Evolutionary conservation across 1,140 invertebrate species (phyloP), one percentile per base, ranked within the genome.

Genomic region (Orius laevigatus): DNA sequence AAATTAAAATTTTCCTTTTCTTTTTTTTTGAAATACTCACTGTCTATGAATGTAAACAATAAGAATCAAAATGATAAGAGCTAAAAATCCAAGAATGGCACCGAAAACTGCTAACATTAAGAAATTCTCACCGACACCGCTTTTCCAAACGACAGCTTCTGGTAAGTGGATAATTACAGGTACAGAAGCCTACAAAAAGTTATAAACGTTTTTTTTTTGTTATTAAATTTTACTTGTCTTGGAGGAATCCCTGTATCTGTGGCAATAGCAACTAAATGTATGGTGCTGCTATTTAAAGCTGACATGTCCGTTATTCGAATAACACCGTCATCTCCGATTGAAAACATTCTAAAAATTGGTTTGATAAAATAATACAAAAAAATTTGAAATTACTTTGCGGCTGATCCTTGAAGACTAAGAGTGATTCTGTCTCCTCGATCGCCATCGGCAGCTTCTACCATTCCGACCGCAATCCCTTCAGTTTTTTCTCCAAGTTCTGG

Each of bases 211-310:
- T 4, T 16, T 38, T 18, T 45, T 36, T 45, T 43, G 11, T 3
- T 4, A 38, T 3, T 46, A 34, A 31, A 49, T 19, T 40, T 54
- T 55, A 74, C 70, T 64, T 73, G 76, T 66, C 79, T 66, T 0
- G 83, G 77, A 34, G 83, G 83, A 25, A 70, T 67, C 32, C 84
- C 84, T 32, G 76, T 79, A 62, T 91, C 88, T 1, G 75, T 77
- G 12, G 85, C 88, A 46, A 84, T 76, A 35, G 79, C 82, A 12
- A 86, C 75, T 33, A 87, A 66, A 64, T 76, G 78, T 56, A 73
- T 74, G 46, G 70, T 75, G 59, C 43, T 69, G 6, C 60, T 59
- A 50, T 72, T 72, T 8, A 71, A 50, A 20, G 56, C 48, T 10
- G 52, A 51, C 6, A 67, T 33, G 49, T 66, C 64, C 20, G 52